Evolutionary conservation across 2,113 vertebrate species (phyloP), one percentile per base, ranked within the genome.

Genomic region (Channa argus): DNA sequence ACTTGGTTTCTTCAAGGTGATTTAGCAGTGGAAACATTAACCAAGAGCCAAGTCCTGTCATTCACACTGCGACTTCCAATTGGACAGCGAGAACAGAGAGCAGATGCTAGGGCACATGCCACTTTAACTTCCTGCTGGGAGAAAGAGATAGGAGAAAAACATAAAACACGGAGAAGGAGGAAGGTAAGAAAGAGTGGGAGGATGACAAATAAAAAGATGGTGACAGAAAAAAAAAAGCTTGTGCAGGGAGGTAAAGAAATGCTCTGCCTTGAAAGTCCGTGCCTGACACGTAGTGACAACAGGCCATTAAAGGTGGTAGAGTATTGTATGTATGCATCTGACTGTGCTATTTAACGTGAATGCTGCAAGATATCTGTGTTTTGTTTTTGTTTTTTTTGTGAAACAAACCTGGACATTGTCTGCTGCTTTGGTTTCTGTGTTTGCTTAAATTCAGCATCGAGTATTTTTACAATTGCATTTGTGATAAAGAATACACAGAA

Each of bases 31-130:
- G 74, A 78, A 80, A 76, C 54, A 77, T 80, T 75, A 65, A 80
- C 55, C 49, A 50, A 15, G 64, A 86, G 84, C 79, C 69, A 72
- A 86, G 56, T 70, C 67, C 71, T 82, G 87, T 86, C 82, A 81
- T 88, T 88, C 80, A 77, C 64, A 73, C 80, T 82, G 74, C 8
- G 80, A 77, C 82, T 79, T 74, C 38, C 58, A 41, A 73, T 88
- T 82, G 80, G 88, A 87, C 70, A 77, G 73, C 71, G 77, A 67
- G 67, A 82, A 86, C 67, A 50, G 77, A 63, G 78, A 90, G 81
- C 91, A 92, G 88, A 82, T 91, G 90, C 88, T 76, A 56, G 61
- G 65, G 71, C 90, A 92, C 88, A 85, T 91, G 90, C 76, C 88
- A 83, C 76, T 91, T 92, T 84, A 90, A 77, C 75, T 58, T 88